phyloP scores from a whole-genome alignment of 2,888 invertebrate genomes.

The Palloptera scutellata region DNA sequence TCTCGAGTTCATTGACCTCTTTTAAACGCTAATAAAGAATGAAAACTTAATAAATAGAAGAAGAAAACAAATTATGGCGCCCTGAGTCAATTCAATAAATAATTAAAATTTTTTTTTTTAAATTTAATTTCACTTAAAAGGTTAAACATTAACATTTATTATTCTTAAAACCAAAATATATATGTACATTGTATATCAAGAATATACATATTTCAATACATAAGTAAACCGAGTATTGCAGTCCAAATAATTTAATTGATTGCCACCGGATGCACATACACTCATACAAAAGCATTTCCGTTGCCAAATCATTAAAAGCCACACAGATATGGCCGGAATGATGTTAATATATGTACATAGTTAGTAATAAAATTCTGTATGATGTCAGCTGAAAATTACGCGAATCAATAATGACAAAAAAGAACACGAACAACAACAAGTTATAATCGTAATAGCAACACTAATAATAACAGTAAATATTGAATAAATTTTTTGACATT shows the following conservation, averaged over 20 bases:
- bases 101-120: no score
- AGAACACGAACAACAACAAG: not conserved
- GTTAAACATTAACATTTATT: no score
- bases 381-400: conserved; percentile 16
- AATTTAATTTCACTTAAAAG: no score
- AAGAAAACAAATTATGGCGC: no score
- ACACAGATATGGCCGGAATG: not conserved
- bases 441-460: not conserved
- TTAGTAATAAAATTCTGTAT: not conserved
- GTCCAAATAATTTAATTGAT: conserved; percentile 11
- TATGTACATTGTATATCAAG: no score
- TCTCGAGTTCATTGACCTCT: no score
- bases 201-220: not conserved
- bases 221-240: not conserved
- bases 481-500: not conserved
- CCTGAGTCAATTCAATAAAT: no score
- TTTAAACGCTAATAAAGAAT: no score
- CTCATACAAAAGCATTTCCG: conserved; percentile 23
- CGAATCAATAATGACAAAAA: not conserved
- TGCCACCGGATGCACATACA: conserved; percentile 17
- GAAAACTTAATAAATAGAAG: no score
- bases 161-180: no score
- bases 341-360: not conserved
- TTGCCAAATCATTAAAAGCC: not conserved
- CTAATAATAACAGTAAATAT: not conserved